Conservation (phyloP, 1,140 invertebrate species). For the Platorchestia sp. region DNA sequence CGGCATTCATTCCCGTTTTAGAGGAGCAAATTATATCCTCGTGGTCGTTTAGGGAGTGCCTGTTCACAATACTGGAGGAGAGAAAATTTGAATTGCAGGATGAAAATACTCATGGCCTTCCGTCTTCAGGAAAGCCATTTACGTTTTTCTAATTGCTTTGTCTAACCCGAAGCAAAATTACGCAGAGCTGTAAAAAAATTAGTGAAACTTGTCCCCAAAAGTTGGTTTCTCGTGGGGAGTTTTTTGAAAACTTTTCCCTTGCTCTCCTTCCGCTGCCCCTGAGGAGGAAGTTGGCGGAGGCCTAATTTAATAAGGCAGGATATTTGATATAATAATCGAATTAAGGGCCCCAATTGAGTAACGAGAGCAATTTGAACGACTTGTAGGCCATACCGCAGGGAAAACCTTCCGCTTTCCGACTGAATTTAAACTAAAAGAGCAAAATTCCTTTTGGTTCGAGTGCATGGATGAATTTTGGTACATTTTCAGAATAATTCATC, state of each 20-base stretch:
- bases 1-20: too few relatives aligned
- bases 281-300: neutral
- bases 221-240: neutral
- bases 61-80: neutral
- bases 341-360: neutral
- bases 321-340: neutral
- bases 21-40: too few relatives aligned
- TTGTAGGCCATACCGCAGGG: neutral
- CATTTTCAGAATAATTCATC: neutral
- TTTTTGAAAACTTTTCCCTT: neutral
- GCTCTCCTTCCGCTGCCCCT: neutral
- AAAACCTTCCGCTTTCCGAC: neutral
- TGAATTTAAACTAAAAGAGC: neutral
- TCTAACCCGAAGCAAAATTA: neutral
- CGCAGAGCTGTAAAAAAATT: neutral
- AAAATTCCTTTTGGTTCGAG: neutral
- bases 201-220: neutral
- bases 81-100: neutral
- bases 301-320: constrained; percentile 26
- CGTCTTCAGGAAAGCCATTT: neutral
- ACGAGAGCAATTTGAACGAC: neutral
- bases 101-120: neutral
- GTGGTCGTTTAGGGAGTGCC: neutral
- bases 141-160: neutral
- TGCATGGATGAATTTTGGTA: neutral